Base-by-base conservation (phyloP, 2,888 invertebrate species). In the Apotomis capreana region DNA sequence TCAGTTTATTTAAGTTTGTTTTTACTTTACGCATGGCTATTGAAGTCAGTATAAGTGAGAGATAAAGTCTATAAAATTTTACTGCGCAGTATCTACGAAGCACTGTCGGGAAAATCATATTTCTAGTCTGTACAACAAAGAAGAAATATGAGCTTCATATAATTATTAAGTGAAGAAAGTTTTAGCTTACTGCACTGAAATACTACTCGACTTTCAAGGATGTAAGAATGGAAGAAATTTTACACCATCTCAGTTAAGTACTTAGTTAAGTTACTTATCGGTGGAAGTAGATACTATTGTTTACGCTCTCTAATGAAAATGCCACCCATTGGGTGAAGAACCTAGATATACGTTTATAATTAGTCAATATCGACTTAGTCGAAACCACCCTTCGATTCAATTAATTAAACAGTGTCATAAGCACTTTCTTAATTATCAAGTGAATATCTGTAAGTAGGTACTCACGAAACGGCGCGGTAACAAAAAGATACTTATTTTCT, bases 131-230 rank as follows among this genome's bases (percentile, higher is more conserved):
- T 49, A 49, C 49, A 54, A 54, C n/a, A 15, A 54, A 13, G 5
- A 54, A 54, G 54, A 13, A 15, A 54, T 13, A 15, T 54, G 49
- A 49, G 40, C 40, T 40, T 40, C 40, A 40, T 40, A 40, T 40
- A n/a, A n/a, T n/a, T n/a, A 40, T 40, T 40, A 40, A 13, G 12
- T 60, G 44, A 62, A 62, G 26, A 62, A 60, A 44, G 60, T 60
- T 46, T 60, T 46, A 60, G 10, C 15, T 46, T 15, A 46, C 60
- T 44, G 46, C 46, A 15, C 12, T 13, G 13, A 44, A 60, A n/a
- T 13, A 40, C 58, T 13, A 26, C 54, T 12, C 15, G 44, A 55
- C 54, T 54, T 44, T 6, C 64, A 40, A 64, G 44, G 40, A 64
- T 54, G 44, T 55, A 10, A 64, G 8, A 36, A 55, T 44, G 44